Conservation (phyloP, 2,888 invertebrate species). For the Cryptocheilus praepositus region DNA sequence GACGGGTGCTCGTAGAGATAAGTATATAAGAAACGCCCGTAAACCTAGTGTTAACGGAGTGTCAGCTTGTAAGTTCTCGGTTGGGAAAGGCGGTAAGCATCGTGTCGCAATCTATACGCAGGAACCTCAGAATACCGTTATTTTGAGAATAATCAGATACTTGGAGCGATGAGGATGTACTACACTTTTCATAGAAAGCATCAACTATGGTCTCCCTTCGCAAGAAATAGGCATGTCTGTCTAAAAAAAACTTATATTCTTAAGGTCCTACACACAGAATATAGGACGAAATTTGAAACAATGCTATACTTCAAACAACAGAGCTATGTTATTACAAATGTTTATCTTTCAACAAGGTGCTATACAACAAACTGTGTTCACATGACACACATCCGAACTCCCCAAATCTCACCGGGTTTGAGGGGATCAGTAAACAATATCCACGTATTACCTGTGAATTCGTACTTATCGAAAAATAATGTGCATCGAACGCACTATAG, state of each 20-base stretch:
- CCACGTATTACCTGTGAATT: constrained; percentile 22
- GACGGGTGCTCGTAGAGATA: too few relatives aligned
- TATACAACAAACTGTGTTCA: constrained; percentile 70
- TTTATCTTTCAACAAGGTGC: constrained; percentile 68
- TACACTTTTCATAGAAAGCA: too few relatives aligned
- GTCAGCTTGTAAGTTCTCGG: not conserved
- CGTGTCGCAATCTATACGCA: not conserved
- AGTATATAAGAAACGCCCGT: too few relatives aligned
- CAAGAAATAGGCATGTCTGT: not conserved
- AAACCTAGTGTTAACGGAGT: too few relatives aligned
- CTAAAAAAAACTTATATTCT: constrained; percentile 14
- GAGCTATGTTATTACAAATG: constrained; percentile 63
- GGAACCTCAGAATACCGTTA: constrained; percentile 6
- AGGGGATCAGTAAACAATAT: constrained; percentile 31
- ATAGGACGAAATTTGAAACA: constrained; percentile 18
- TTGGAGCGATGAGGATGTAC: not conserved
- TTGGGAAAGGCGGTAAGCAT: constrained; percentile 10
- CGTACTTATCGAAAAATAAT: constrained; percentile 38
- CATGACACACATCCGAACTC: constrained; percentile 60
- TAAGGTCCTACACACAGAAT: constrained; percentile 15
- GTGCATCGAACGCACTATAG: constrained; percentile 45
- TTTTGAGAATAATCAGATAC: constrained; percentile 7
- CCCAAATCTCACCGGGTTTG: constrained; percentile 38
- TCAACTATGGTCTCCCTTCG: too few relatives aligned
- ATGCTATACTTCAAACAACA: constrained; percentile 41